Conservation (phyloP, 2,113 vertebrate species). For the Bambusicola thoracicus region DNA sequence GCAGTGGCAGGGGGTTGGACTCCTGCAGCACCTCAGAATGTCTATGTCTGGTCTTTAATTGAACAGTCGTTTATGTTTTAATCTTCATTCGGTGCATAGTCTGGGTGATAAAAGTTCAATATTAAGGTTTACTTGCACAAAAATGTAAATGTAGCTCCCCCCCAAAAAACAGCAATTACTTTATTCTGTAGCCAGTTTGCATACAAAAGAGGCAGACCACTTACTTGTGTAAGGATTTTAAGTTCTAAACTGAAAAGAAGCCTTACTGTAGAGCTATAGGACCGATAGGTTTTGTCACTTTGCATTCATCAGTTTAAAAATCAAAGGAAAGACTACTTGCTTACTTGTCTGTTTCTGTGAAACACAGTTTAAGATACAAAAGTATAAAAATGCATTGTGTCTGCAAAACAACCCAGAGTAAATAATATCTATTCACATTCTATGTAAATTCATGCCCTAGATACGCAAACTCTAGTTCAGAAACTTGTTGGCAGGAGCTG, state of each 20-base stretch:
- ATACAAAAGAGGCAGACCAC: not conserved
- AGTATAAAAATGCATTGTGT: not conserved
- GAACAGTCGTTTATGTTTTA: not conserved
- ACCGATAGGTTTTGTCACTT: not conserved
- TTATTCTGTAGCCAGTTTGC: not conserved
- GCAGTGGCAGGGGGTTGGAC: not conserved
- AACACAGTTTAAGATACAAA: not conserved
- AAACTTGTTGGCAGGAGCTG: slow-evolving; percentile 32
- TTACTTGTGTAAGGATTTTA: not conserved
- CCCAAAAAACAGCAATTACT: not conserved
- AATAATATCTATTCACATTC: slow-evolving; percentile 39
- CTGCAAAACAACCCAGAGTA: slow-evolving; percentile 13
- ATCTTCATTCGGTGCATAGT: not conserved
- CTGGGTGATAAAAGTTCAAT: not conserved
- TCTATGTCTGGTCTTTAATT: not conserved
- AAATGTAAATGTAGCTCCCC: not conserved
- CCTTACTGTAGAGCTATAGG: not conserved
- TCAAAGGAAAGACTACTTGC: not conserved
- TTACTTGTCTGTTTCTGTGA: not conserved
- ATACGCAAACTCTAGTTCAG: slow-evolving; percentile 6
- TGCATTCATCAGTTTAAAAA: slow-evolving; percentile 10
- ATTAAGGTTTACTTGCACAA: not conserved
- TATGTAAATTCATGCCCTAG: slow-evolving; percentile 29
- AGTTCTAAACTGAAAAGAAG: not conserved
- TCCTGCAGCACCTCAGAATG: not conserved